These are phyloP conservation scores for Carassius auratus DNA, from an alignment of 2,113 vertebrate species.

Conservation along the genomic window DNA sequence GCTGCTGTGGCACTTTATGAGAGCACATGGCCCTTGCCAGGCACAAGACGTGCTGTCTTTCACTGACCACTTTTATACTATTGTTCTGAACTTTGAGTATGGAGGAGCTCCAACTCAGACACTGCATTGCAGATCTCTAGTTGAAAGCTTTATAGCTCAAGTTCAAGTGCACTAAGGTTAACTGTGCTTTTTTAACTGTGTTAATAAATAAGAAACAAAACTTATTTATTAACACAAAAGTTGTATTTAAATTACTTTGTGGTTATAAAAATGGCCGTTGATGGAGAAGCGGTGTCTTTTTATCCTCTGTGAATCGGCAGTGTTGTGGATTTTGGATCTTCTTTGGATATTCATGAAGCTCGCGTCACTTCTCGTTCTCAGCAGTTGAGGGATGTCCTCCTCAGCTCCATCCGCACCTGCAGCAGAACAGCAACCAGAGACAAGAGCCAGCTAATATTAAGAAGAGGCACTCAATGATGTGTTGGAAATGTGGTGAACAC, in stretches of 20 bases:
- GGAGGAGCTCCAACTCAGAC: constrained; percentile 23
- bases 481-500: background rate
- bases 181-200: background rate
- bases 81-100: background rate
- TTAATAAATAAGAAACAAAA: too few relatives aligned
- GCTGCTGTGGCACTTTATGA: constrained; percentile 46
- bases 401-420: constrained; percentile 64
- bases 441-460: background rate
- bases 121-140: background rate
- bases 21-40: constrained; percentile 44
- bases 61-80: background rate
- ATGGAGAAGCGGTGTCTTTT: constrained; percentile 86
- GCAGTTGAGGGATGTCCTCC: constrained; percentile 79
- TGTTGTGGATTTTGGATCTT: constrained; percentile 71
- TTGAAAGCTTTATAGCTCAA: background rate
- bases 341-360: constrained; percentile 82
- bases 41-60: constrained; percentile 10
- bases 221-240: background rate
- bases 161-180: background rate
- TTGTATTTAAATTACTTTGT: constrained; percentile 78
- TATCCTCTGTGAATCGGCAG: constrained; percentile 77
- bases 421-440: background rate
- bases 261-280: constrained; percentile 91
- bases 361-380: constrained; percentile 86
- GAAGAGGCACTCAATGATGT: background rate